Evolutionary conservation across 2,888 invertebrate species (phyloP), one percentile per base, ranked within the genome.

Genomic region (Erebia epiphron): DNA sequence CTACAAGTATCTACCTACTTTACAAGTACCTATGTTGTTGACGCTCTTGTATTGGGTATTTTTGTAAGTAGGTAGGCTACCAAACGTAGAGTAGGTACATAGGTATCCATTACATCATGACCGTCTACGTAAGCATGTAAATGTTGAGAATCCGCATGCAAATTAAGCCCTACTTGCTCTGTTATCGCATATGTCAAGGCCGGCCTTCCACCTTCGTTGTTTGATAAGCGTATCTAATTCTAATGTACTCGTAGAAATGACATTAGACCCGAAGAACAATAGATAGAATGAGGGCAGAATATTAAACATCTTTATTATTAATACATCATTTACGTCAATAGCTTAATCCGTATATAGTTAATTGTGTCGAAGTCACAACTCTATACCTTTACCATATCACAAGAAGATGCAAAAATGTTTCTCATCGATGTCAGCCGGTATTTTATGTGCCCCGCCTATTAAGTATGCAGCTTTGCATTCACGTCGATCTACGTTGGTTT

Each of bases 101-200:
- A 58, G 13, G 13, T 46, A 46, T 11, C 18, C 46, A 26, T 49
- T 49, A 43, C 41, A 49, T 50, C 41, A 41, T 21, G 52, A 35
- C 50, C 14, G 64, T 35, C 41, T 54, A 46, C 46, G 46, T 11
- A 35, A 46, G 54, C 43, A 65, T 56, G 64, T 35, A 64, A 65
- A 65, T 65, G 65, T 43, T 65, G 41, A 65, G 65, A 16, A 65
- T 65, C 41, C 54, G 13, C 43, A 65, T 65, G 65, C 52, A 65
- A 65, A 65, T 65, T 41, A 65, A 54, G n/a, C 54, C 43, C 65
- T 65, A 41, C 54, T 65, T 65, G 50, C 43, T 65, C 57, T 57
- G 56, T 66, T 66, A 66, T 66, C 66, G 66, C 66, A 66, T 66
- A 66, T 56, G 66, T 66, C 66, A 66, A 56, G 66, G 66, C 57